These are phyloP conservation scores for Sebastes minor DNA, from an alignment of 2,797 vertebrate genomes.

Conservation along the genomic window DNA sequence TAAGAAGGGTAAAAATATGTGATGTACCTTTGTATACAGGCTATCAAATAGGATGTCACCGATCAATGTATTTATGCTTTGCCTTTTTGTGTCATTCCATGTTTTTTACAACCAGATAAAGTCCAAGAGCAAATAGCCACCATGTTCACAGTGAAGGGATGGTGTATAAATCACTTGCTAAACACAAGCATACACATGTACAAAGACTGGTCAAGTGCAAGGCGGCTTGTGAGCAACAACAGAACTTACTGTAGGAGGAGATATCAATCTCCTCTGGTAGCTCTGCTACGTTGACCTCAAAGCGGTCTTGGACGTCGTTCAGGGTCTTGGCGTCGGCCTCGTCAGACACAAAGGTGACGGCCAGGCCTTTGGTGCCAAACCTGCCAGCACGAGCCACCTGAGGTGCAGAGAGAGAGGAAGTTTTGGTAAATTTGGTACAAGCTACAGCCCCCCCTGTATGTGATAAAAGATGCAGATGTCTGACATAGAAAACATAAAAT, in stretches of 20 bases:
- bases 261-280: slow-evolving; percentile 92
- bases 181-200: background rate
- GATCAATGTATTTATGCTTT: background rate
- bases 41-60: background rate
- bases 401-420: background rate
- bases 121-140: background rate
- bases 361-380: slow-evolving; percentile 90
- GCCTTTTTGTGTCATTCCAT: background rate
- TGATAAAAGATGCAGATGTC: background rate
- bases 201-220: background rate
- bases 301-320: slow-evolving; percentile 91
- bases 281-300: slow-evolving; percentile 91
- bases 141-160: background rate
- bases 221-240: background rate
- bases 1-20: background rate
- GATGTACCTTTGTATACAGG: background rate
- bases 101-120: background rate
- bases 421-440: background rate
- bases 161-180: too few relatives aligned
- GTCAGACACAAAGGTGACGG: slow-evolving; percentile 90
- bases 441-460: background rate
- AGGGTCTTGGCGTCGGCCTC: slow-evolving; percentile 89
- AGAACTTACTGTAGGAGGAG: slow-evolving; percentile 89
- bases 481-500: background rate
- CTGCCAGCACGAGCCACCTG: slow-evolving; percentile 90